Evolutionary conservation across 2,113 vertebrate species (phyloP).

Genomic region (Passer domesticus): DNA sequence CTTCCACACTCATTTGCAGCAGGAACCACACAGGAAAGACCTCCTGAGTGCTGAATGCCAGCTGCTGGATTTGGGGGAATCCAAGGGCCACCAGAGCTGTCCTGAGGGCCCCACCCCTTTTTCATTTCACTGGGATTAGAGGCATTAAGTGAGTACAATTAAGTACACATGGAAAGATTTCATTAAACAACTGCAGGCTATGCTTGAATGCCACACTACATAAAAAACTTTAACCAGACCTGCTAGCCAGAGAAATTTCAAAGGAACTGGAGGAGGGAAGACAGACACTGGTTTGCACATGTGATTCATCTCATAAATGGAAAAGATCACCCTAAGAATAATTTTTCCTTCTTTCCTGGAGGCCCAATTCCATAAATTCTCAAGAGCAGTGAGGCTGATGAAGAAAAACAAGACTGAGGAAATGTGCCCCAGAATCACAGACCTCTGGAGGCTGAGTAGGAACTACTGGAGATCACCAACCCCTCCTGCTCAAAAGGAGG

Average conservation of each 20-base stretch:
- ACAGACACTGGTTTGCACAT: neutral
- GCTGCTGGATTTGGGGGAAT: neutral
- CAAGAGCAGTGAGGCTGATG: neutral
- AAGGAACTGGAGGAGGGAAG: neutral
- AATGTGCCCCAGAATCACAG: neutral
- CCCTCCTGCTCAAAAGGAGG: neutral
- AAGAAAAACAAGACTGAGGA: neutral
- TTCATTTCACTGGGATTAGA: neutral
- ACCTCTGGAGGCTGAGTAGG: neutral
- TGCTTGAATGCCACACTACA: fast-evolving
- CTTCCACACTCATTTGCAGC: neutral
- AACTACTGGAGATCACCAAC: neutral
- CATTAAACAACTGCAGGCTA: neutral
- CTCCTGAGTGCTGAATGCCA: neutral
- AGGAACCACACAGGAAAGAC: neutral
- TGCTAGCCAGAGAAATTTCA: neutral
- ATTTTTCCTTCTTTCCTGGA: neutral
- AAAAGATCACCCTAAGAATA: neutral
- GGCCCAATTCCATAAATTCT: neutral
- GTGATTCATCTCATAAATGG: neutral
- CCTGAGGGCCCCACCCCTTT: fast-evolving
- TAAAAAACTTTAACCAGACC: neutral
- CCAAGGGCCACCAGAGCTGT: neutral
- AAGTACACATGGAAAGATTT: neutral
- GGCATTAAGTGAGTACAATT: neutral